Base-by-base conservation (phyloP, 2,888 invertebrate genomes). In the Halictus quadricinctus region DNA sequence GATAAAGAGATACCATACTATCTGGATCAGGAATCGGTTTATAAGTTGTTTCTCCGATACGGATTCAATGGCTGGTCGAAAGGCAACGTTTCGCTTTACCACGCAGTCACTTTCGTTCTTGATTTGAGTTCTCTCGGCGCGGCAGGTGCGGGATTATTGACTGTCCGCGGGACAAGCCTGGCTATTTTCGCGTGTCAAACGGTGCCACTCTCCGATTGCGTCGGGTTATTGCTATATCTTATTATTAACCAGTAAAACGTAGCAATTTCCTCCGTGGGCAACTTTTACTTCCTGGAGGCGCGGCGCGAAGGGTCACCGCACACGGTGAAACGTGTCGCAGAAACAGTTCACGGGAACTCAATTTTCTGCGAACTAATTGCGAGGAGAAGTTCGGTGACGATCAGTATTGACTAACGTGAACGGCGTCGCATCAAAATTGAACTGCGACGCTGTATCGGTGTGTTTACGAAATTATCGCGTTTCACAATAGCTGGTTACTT, bases 311-410 rank as follows among this genome's bases (percentile, higher is more conserved):
- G 48, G 18, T 29, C 60, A 18, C 29, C 54, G 3, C 8, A 10
- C 54, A 54, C 10, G 36, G 29, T 21, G 82, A 72, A 64, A 50
- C 70, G 69, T 13, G 80, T 70, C 48, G 21, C 54, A 0, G 36
- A 58, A 6, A 6, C 12, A 25, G 15, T 29, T 80, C 74, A 72
- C 70, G 82, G 60, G 69, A 80, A 48, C 60, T 60, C 60, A 83
- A 83, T 80, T 83, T 80, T 83, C 75, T 60, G 25, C 72, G 54
- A 72, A 83, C n/a, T 72, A 75, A 64, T 50, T 75, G 58, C 18
- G 25, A 76, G 64, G 72, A 72, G 76, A 83, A 80, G 60, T 60
- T 75, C 25, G 15, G 13, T 60, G 73, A 54, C 69, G 58, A 15
- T 36, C 21, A 18, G 54, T 10, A 10, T 8, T 25, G 58, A n/a